Evolutionary conservation across 1,140 invertebrate genomes (phyloP).

Genomic region (Drosophila ironensis): DNA sequence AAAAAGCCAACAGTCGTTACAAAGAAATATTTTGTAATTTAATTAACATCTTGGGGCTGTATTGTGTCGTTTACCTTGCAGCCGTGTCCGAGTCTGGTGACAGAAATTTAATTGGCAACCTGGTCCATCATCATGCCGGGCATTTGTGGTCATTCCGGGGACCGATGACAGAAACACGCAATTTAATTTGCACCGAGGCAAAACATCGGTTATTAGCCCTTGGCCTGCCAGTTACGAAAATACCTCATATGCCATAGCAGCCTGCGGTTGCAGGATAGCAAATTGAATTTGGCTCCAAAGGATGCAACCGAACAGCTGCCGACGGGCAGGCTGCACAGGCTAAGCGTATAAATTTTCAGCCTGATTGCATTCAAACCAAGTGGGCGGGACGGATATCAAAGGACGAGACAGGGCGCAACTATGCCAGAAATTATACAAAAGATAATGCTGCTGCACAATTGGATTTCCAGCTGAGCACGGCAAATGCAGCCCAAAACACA

Average conservation of each 20-base stretch:
- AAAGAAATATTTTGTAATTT: too few species aligned
- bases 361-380: conserved; percentile 18
- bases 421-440: conserved; percentile 58
- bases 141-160: background rate
- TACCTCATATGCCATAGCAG: background rate
- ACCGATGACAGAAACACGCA: background rate
- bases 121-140: background rate
- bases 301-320: background rate
- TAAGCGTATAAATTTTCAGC: conserved; percentile 40
- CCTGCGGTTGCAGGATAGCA: conserved; percentile 23
- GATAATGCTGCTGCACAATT: conserved; percentile 65
- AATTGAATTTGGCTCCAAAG: conserved; percentile 32
- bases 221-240: background rate
- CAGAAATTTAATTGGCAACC: background rate
- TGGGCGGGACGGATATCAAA: conserved; percentile 14
- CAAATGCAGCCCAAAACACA: conserved; percentile 32
- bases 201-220: conserved; percentile 11
- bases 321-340: conserved; percentile 20
- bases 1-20: too few species aligned
- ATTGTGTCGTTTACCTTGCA: background rate
- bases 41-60: too few species aligned
- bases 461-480: conserved; percentile 53
- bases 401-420: conserved; percentile 1
- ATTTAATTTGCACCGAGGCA: conserved; percentile 3
- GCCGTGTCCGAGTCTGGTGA: background rate